Evolutionary conservation across 2,888 invertebrate species (phyloP), one percentile per base, ranked within the genome.

Genomic region (Polyommatus icarus): DNA sequence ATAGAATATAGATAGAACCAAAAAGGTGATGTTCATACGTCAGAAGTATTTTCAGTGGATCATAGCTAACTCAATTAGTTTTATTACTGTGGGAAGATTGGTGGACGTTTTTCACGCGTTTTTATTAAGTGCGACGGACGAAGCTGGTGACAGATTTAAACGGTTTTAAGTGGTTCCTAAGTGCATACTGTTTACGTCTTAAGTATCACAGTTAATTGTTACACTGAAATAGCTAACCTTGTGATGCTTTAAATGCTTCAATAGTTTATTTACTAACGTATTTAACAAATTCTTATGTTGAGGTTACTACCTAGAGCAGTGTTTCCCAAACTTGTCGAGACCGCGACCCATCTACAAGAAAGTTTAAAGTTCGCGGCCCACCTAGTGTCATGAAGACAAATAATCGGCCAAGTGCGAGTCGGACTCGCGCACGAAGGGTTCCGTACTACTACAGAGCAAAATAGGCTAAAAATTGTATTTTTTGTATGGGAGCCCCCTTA

Each of bases 71-170:
- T 36, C 40, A 72, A 40, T 40, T 72, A 29, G 29, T 75, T 75
- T 54, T 32, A 75, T 75, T 50, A 46, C 50, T 75, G 75, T 75
- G 75, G 75, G 75, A 75, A 54, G 46, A 29, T 75, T 50, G 12
- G 75, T 50, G 20, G 46, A 73, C 29, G 75, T 29, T 15, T 73
- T 73, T 54, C 75, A 54, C 75, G 54, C 75, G 18, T 8, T 75
- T 75, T 75, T 75, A 75, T 75, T 54, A 75, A 75, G 75, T 75
- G 75, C 75, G 50, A n/a, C 54, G 50, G 6, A 3, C 24, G 15
- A 24, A 32, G 75, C 7, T 1, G 54, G 24, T 75, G 75, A 75
- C 75, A 75, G 75, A 75, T 75, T 75, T 75, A 75, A 50, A 75
- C 46, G 24, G 46, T 24, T 75, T 75, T 54, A 75, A 75, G 75